phyloP scores from a whole-genome alignment of 1,140 invertebrate genomes.

The Drosophila teissieri region DNA sequence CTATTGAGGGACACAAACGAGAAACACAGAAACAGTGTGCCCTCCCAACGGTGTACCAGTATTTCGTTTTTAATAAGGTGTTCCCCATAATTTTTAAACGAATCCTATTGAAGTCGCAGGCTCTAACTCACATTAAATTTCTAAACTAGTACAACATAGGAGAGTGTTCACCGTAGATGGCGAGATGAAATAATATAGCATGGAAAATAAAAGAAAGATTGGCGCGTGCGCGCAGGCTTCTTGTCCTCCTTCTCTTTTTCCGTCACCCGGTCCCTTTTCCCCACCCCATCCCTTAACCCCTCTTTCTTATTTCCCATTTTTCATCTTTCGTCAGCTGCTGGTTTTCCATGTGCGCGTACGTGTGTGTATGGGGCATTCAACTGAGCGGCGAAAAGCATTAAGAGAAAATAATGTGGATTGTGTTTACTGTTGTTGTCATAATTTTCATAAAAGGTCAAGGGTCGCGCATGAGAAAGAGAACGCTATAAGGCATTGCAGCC shows the following conservation, averaged over 20 bases:
- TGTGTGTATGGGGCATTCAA: constrained; percentile 40
- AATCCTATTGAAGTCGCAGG: neutral
- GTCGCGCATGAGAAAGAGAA: constrained; percentile 33
- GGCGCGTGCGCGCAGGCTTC: constrained; percentile 63
- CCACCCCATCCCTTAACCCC: neutral
- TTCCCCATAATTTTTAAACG: neutral
- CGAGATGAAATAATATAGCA: constrained; percentile 10
- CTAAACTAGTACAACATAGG: neutral
- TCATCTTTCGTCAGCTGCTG: constrained; percentile 52
- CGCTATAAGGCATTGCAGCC: constrained; percentile 51
- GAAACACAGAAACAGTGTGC: neutral
- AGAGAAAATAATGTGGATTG: constrained; percentile 54
- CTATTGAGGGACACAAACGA: constrained; percentile 8
- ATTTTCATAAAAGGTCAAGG: constrained; percentile 77
- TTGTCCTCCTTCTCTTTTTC: neutral
- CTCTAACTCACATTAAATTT: neutral
- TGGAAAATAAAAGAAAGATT: constrained; percentile 22
- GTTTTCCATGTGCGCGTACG: neutral
- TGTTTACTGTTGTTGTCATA: constrained; percentile 59
- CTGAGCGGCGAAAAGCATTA: constrained; percentile 37
- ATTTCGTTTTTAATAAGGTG: neutral
- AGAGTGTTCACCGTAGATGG: neutral
- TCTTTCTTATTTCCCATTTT: constrained; percentile 2
- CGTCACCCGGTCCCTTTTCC: neutral
- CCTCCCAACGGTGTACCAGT: no score